phyloP scores from a whole-genome alignment of 2,888 invertebrate genomes.

The Latrodectus hesperus region DNA sequence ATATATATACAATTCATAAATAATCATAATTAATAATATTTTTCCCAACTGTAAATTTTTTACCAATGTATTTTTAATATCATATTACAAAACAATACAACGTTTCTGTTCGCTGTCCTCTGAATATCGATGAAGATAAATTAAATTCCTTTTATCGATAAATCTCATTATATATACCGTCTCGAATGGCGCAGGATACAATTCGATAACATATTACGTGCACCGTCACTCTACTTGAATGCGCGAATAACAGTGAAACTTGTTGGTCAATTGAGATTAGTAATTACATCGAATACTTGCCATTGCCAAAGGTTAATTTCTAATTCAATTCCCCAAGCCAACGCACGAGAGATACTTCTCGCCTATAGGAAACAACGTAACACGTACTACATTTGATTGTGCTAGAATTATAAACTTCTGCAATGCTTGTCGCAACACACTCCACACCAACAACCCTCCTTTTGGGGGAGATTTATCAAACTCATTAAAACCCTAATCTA shows the following conservation, averaged over 20 bases:
- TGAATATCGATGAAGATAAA: too few relatives aligned
- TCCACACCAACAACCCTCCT: neutral
- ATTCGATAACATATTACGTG: too few relatives aligned
- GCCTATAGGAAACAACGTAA: neutral
- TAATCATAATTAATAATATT: too few relatives aligned
- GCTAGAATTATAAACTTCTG: neutral
- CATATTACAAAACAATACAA: too few relatives aligned
- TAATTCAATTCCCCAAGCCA: neutral
- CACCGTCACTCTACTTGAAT: too few relatives aligned
- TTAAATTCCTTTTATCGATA: too few relatives aligned
- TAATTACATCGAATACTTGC: neutral
- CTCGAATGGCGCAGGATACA: too few relatives aligned
- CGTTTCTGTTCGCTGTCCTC: too few relatives aligned
- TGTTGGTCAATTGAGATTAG: neutral
- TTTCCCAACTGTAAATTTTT: too few relatives aligned
- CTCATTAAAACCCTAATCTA: constrained; percentile 42
- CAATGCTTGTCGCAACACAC: neutral
- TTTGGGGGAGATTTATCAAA: constrained; percentile 21
- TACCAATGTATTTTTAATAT: too few relatives aligned
- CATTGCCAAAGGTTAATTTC: neutral
- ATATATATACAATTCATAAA: too few relatives aligned
- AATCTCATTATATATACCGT: too few relatives aligned
- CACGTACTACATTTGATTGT: neutral
- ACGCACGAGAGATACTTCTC: neutral
- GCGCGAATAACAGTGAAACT: neutral